Evolutionary conservation across 1,140 invertebrate species (phyloP), one percentile per base, ranked within the genome.

Genomic region (Phymastichus coffea): DNA sequence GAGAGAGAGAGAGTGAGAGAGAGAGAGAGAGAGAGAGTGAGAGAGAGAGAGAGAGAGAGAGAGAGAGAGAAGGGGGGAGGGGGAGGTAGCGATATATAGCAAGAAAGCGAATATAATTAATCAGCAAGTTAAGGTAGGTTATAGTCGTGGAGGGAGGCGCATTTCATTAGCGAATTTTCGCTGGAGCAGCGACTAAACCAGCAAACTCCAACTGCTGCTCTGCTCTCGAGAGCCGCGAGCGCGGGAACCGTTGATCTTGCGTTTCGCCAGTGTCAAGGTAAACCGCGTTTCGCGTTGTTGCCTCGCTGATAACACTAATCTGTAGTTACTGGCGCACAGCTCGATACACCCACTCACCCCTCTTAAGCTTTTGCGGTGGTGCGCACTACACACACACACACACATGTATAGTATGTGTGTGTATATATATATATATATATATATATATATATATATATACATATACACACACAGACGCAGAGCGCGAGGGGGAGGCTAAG

Each of bases 221-320:
- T n/a, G n/a, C n/a, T n/a, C n/a, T n/a, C n/a, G n/a, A n/a, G n/a
- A n/a, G n/a, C n/a, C n/a, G n/a, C n/a, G n/a, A n/a, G n/a, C n/a
- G n/a, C 28, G 28, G 28, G 12, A 33, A 56, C 51, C 65, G 66
- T 71, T 64, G 68, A 70, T 70, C 63, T 69, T 70, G 64, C 64
- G 57, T 65, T 63, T 71, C 62, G 64, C 63, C 73, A 74, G 71
- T 75, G 74, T 75, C 73, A 75, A 75, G 74, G 74, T 75, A 75
- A 75, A 75, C 73, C 70, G 69, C 70, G 64, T 70, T 74, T 71
- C 67, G 63, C 66, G 66, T 74, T 75, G 74, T 75, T 73, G 68
- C 73, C 71, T 66, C 69, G n/a, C 70, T 69, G 73, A 76, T 76
- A 76, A 75, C 71, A 70, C 70, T 76, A 75, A 76, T 76, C 74